Conservation (phyloP, 2,888 invertebrate genomes). For the Caenorhabditis parvicauda region DNA sequence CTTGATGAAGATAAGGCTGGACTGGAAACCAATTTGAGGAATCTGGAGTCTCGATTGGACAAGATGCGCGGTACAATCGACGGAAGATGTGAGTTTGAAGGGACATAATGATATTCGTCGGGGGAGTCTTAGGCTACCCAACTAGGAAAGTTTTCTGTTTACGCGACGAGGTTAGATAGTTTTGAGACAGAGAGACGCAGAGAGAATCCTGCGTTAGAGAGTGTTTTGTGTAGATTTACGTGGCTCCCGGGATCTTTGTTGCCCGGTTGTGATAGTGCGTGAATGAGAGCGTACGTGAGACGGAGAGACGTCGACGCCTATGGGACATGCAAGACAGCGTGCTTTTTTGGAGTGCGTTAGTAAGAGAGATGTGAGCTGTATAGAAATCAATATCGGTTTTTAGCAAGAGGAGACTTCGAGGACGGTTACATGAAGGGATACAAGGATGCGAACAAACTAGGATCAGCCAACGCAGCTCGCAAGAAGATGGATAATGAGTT, state of each 20-base stretch:
- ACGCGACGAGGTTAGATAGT: too few species aligned
- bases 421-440: slow-evolving; percentile 62
- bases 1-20: slow-evolving; percentile 42
- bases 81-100: slow-evolving; percentile 23
- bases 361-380: too few species aligned
- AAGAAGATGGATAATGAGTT: slow-evolving; percentile 57
- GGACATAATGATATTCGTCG: too few species aligned
- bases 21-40: slow-evolving; percentile 43
- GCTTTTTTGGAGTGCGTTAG: too few species aligned
- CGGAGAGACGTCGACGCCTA: slow-evolving; percentile 6
- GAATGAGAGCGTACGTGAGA: slow-evolving; percentile 3
- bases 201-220: too few species aligned
- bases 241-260: too few species aligned
- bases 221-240: too few species aligned
- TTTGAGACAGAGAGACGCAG: too few species aligned
- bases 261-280: slow-evolving; percentile 12
- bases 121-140: too few species aligned
- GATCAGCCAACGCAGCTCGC: slow-evolving; percentile 48
- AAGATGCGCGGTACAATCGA: slow-evolving; percentile 41
- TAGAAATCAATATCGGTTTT: too few species aligned
- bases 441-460: slow-evolving; percentile 57
- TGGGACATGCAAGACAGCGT: too few species aligned
- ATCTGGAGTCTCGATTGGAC: slow-evolving; percentile 45
- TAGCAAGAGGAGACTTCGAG: slow-evolving; percentile 47
- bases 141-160: too few species aligned